Evolutionary conservation across 1,140 invertebrate genomes (phyloP).

Genomic region (Nasonia giraulti): DNA sequence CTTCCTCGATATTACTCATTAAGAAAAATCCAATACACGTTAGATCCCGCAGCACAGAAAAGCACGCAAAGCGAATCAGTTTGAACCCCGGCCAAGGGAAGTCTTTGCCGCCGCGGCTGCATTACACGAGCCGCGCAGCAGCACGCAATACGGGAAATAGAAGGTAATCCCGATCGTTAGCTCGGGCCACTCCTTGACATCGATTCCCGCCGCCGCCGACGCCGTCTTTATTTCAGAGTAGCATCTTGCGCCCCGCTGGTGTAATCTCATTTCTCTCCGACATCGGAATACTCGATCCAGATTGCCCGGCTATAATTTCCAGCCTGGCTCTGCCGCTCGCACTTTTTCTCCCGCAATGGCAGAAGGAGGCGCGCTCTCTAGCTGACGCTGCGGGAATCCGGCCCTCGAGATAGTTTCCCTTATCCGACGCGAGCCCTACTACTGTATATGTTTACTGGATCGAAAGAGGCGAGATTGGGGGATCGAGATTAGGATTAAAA

Average conservation of each 20-base stretch:
- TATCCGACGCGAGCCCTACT: not conserved
- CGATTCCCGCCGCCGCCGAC: not conserved
- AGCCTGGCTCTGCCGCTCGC: not conserved
- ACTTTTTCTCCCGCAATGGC: constrained; percentile 1
- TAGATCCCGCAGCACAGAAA: no score
- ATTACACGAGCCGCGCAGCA: no score
- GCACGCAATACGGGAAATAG: not conserved
- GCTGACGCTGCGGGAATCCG: constrained; percentile 28
- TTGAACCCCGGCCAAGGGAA: not conserved
- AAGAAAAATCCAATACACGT: not conserved
- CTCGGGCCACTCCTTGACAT: not conserved
- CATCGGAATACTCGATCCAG: constrained; percentile 28
- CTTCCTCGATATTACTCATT: not conserved
- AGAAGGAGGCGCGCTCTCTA: not conserved
- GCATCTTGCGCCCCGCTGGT: not conserved
- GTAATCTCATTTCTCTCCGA: constrained; percentile 8
- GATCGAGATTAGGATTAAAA: constrained; percentile 31
- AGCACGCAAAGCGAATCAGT: no score
- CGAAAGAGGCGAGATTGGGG: not conserved
- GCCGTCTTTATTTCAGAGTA: not conserved
- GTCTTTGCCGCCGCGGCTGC: no score
- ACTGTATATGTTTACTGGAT: not conserved
- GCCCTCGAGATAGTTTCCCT: not conserved
- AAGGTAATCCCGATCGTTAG: constrained; percentile 20
- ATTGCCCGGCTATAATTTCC: constrained; percentile 41